Percentiles rank a stretch among this genome's conserved stretches.
Conservation (phyloP, 2,888 invertebrate genomes). For the Monopis laevigella region DNA sequence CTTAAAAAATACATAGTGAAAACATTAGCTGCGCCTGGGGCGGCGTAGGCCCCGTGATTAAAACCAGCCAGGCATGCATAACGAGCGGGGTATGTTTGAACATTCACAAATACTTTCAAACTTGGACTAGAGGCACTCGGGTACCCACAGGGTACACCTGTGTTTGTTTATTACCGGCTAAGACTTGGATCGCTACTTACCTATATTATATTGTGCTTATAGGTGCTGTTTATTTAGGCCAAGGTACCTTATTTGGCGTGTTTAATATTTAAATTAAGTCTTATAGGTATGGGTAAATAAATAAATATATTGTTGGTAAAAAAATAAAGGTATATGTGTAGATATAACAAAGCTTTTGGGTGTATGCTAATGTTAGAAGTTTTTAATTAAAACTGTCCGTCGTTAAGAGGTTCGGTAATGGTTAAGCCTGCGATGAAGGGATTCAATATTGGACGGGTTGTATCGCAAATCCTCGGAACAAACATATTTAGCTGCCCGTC, state of each 20-base stretch:
- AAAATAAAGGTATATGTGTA: not conserved
- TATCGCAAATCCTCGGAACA: constrained; percentile 56
- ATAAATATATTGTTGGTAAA: not conserved
- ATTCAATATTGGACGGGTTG: constrained; percentile 46
- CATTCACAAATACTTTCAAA: constrained; percentile 55
- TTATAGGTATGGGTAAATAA: too few relatives aligned
- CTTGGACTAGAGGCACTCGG: constrained; percentile 39
- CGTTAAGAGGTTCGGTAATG: constrained; percentile 65
- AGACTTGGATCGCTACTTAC: constrained; percentile 30
- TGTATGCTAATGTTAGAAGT: constrained; percentile 65
- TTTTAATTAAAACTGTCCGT: constrained; percentile 65
- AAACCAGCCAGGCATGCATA: constrained; percentile 61
- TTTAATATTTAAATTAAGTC: too few relatives aligned
- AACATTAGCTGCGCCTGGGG: constrained; percentile 53
- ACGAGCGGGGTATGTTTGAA: constrained; percentile 60
- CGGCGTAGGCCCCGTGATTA: constrained; percentile 52
- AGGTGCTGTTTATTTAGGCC: constrained; percentile 46
- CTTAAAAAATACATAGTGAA: constrained; percentile 64
- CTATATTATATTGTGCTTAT: constrained; percentile 17
- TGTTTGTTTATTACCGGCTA: constrained; percentile 42
- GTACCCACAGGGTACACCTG: constrained; percentile 41
- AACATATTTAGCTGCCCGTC: constrained; percentile 53
- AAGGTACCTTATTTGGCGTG: constrained; percentile 28
- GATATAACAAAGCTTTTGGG: constrained; percentile 28
- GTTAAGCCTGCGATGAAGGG: constrained; percentile 55